Conservation (phyloP, 2,888 invertebrate species). For the Stegophylla sp. region DNA sequence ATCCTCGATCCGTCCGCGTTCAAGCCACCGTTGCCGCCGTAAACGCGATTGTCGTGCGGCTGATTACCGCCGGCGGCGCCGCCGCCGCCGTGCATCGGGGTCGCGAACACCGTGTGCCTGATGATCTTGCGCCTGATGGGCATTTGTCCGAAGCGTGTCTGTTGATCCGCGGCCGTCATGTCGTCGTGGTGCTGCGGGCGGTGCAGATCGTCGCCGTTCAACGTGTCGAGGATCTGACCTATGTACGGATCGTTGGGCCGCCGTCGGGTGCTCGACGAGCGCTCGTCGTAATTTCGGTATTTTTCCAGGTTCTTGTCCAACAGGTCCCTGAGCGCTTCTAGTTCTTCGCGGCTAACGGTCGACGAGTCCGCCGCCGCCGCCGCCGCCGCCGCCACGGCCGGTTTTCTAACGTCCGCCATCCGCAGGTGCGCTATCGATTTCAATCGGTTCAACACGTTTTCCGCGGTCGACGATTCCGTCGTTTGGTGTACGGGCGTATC, state of each 20-base stretch:
- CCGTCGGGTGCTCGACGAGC: background rate
- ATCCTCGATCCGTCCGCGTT: background rate
- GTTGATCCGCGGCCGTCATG: too few species aligned
- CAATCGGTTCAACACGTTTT: slow-evolving; percentile 24
- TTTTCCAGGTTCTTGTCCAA: slow-evolving; percentile 35
- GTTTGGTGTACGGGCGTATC: background rate
- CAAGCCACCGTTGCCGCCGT: background rate
- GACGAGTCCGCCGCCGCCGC: background rate
- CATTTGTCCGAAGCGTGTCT: background rate
- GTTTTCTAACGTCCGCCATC: slow-evolving; percentile 10
- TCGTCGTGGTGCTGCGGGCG: too few species aligned
- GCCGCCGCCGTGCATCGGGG: background rate
- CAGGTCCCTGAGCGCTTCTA: slow-evolving; percentile 39
- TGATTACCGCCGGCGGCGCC: background rate
- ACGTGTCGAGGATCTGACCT: slow-evolving; percentile 22
- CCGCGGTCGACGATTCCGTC: slow-evolving; percentile 8
- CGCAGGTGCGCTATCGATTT: slow-evolving; percentile 47
- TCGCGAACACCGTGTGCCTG: slow-evolving; percentile 42
- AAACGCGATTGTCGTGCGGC: background rate
- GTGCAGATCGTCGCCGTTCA: slow-evolving; percentile 2
- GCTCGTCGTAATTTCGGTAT: slow-evolving; percentile 29
- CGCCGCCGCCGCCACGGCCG: too few species aligned
- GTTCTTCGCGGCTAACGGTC: slow-evolving; percentile 26
- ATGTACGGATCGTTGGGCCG: slow-evolving; percentile 44
- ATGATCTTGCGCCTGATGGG: slow-evolving; percentile 47